Percentiles rank a stretch among this genome's conserved stretches.
These are phyloP conservation scores for Epizoanthus stellaris DNA, from an alignment of 92 coral and sea anemone genomes.

Conservation along the genomic window DNA sequence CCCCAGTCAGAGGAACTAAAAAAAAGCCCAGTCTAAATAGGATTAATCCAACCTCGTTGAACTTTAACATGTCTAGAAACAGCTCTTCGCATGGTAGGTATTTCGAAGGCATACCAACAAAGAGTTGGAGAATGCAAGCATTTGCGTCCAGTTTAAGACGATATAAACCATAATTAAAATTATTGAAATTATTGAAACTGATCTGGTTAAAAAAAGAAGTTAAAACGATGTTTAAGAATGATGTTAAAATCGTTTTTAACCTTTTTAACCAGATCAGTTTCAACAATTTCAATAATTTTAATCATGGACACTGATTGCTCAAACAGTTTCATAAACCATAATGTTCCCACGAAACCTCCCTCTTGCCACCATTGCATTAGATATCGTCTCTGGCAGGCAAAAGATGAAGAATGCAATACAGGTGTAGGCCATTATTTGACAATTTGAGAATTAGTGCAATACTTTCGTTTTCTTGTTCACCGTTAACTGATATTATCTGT, in stretches of 20 bases:
- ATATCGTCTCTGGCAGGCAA: constrained; percentile 26
- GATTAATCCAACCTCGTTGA: too few species aligned
- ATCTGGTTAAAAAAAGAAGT: too few species aligned
- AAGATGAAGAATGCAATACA: constrained; percentile 10
- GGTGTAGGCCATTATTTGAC: constrained; percentile 19
- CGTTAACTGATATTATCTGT: not conserved
- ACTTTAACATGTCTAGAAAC: not conserved
- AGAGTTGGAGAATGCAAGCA: constrained; percentile 18
- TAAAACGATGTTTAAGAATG: too few species aligned
- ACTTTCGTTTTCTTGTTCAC: not conserved
- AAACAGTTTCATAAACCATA: constrained; percentile 20
- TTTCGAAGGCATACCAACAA: constrained; percentile 32
- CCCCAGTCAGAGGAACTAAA: too few species aligned
- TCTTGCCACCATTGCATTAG: constrained; percentile 14
- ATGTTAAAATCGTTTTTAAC: too few species aligned
- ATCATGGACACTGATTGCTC: too few species aligned
- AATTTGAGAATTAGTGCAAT: constrained; percentile 9
- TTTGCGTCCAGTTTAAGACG: constrained; percentile 35
- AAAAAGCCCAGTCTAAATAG: too few species aligned
- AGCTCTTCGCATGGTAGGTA: not conserved
- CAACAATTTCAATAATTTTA: too few species aligned
- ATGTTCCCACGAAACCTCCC: not conserved
- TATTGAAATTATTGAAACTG: too few species aligned
- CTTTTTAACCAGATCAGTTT: too few species aligned
- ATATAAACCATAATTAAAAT: too few species aligned